Base-by-base conservation (phyloP, 2,888 invertebrate genomes). In the Diarsia dahlii region DNA sequence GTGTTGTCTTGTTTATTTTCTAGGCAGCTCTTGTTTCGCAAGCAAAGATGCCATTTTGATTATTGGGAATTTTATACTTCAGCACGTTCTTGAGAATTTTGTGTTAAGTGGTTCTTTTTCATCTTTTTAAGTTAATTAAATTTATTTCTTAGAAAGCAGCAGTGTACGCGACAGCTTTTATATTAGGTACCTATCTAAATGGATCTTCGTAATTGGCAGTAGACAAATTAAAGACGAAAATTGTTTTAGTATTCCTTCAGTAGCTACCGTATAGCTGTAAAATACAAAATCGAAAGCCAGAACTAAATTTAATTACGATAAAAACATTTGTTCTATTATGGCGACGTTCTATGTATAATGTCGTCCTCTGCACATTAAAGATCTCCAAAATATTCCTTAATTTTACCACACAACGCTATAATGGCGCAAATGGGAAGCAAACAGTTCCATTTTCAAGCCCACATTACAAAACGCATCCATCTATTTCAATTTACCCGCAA, bases 401-500 rank as follows among this genome's bases (percentile, higher is more conserved):
- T 82, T 78, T 70, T 67, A 77, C 78, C 71, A 70, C 76, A 75
- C 64, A 52, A 48, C 58, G 60, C 46, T 76, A 64, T 84, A 76
- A 81, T 63, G 73, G 69, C 48, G 71, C 56, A 81, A 87, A 87
- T 81, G 84, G 72, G 71, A 65, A 74, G 74, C 79, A 72, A 75
- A 81, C 72, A 67, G 77, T 66, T 69, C 70, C 77, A 74, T 81
- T 82, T 74, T 69, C 74, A 72, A 75, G 80, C 74, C 54, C 74
- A 78, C 79, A 82, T 76, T 71, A 83, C 81, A 84, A 70, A 74
- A 76, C 76, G 84, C 82, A 75, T 64, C 80, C 87, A 80, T 88
- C 79, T 85, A 86, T 87, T 86, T 87, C 84, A 86, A 88, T 87
- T 88, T 86, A 76, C 64, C 78, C 81, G 66, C 85, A 84, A 88